phyloP scores from a whole-genome alignment of 2,888 invertebrate genomes.

The Strigamia maritima region DNA sequence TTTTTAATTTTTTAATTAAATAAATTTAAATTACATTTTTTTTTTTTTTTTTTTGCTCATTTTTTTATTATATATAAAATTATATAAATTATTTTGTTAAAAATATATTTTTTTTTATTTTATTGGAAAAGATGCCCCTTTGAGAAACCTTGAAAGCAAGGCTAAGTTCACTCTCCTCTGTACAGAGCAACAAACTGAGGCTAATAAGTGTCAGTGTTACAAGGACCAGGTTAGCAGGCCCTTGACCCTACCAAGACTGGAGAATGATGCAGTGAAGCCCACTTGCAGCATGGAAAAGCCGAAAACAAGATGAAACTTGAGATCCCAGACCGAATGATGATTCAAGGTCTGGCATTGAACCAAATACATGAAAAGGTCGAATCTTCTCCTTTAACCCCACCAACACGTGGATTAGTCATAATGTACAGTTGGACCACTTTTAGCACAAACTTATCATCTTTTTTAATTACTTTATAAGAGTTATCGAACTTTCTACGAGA shows the following conservation, averaged over 20 bases:
- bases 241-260: constrained; percentile 18
- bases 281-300: neutral
- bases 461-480: no score
- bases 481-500: no score
- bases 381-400: neutral
- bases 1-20: no score
- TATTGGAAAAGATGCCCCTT: neutral
- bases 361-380: neutral
- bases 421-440: no score
- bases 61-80: no score
- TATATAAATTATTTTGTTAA: no score
- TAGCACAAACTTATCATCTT: no score
- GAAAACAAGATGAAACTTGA: neutral
- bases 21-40: no score
- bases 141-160: neutral
- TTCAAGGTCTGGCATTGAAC: neutral
- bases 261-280: neutral
- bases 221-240: constrained; percentile 34
- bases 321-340: neutral
- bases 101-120: neutral
- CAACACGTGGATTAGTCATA: no score
- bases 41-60: no score
- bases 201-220: constrained; percentile 37
- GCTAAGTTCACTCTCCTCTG: constrained; percentile 11
- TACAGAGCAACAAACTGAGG: constrained; percentile 34